Conservation (phyloP, 2,113 vertebrate species). For the Eulemur rufifrons region DNA sequence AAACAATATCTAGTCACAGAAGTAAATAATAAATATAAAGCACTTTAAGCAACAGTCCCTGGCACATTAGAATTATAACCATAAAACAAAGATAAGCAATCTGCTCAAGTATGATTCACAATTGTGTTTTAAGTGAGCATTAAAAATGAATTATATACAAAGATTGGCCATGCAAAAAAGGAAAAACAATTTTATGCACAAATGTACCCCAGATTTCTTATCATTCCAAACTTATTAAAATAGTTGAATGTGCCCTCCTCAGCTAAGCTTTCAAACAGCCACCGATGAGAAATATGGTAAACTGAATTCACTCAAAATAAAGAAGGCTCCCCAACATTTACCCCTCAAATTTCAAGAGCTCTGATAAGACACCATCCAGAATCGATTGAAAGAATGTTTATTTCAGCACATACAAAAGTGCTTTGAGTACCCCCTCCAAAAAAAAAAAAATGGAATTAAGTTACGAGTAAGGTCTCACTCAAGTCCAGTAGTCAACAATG, state of each 20-base stretch:
- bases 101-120: slow-evolving; percentile 27
- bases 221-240: background rate
- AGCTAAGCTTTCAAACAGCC: slow-evolving; percentile 31
- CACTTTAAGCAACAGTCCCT: background rate
- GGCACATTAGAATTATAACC: slow-evolving; percentile 4
- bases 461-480: background rate
- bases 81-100: slow-evolving; percentile 45
- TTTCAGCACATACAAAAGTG: background rate
- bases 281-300: background rate
- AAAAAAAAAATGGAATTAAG: background rate
- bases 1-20: background rate
- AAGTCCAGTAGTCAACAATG: background rate
- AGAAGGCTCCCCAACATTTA: background rate
- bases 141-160: slow-evolving; percentile 1
- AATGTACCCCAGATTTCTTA: slow-evolving; percentile 20
- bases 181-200: slow-evolving; percentile 9
- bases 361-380: background rate
- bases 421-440: background rate
- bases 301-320: slow-evolving; percentile 40
- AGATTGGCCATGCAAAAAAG: too few relatives aligned
- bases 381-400: slow-evolving; percentile 10
- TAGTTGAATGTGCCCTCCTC: background rate
- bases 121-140: slow-evolving; percentile 4
- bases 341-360: slow-evolving; percentile 19
- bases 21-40: slow-evolving; percentile 27